These are phyloP conservation scores for Electrophaes corylata DNA, from an alignment of 2,888 invertebrate species.

Conservation along the genomic window DNA sequence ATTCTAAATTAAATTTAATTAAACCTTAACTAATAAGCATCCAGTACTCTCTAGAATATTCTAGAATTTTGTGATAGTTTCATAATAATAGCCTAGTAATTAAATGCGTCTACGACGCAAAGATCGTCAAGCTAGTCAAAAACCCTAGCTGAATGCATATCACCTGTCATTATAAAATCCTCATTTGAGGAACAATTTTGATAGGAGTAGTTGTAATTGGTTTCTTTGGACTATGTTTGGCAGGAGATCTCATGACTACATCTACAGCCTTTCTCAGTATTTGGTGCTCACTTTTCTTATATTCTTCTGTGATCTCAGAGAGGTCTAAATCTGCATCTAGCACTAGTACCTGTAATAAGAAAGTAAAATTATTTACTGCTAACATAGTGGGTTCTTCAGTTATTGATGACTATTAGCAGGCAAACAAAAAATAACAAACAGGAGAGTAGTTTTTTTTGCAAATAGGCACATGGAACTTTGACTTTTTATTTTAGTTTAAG, in stretches of 20 bases:
- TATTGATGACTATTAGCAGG: neutral
- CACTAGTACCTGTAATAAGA: conserved; percentile 84
- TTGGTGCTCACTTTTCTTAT: conserved; percentile 85
- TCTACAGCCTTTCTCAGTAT: conserved; percentile 77
- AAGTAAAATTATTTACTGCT: neutral
- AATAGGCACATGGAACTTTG: no score
- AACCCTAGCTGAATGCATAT: neutral
- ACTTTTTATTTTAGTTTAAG: no score
- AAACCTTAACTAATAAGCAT: conserved; percentile 12
- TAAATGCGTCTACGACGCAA: neutral
- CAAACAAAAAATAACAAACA: no score
- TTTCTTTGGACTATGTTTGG: conserved; percentile 77
- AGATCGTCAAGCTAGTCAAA: neutral
- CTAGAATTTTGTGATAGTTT: conserved; percentile 6
- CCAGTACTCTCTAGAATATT: neutral
- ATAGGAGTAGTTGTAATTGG: conserved; percentile 70
- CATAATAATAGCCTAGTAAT: neutral
- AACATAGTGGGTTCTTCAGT: neutral
- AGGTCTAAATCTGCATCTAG: conserved; percentile 87
- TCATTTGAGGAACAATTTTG: conserved; percentile 67
- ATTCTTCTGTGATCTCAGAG: conserved; percentile 86
- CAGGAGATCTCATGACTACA: conserved; percentile 78
- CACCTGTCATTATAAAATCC: conserved; percentile 60
- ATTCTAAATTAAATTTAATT: conserved; percentile 25
- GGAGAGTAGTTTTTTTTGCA: no score